phyloP scores from a whole-genome alignment of 2,888 invertebrate genomes.

The Drosophila sordidula region DNA sequence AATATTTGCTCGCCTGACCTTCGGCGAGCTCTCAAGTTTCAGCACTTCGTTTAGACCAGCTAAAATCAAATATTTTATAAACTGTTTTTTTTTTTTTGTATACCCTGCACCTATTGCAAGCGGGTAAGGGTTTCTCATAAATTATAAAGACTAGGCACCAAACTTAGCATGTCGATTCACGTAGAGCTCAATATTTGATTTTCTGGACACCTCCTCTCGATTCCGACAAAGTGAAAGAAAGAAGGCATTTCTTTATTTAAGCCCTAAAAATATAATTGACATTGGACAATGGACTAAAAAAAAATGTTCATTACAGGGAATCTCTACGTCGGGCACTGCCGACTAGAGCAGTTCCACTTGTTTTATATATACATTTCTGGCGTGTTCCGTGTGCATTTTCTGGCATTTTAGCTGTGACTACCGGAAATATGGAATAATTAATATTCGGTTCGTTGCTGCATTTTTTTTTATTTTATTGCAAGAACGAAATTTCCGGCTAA shows the following conservation, averaged over 20 bases:
- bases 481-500: slow-evolving; percentile 73
- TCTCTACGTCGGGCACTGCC: not conserved
- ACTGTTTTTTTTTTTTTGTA: not conserved
- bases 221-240: no score
- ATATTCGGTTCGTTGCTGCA: slow-evolving; percentile 54
- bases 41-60: not conserved
- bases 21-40: not conserved
- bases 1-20: slow-evolving; percentile 14
- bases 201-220: no score
- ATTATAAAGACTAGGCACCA: no score
- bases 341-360: not conserved
- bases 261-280: no score
- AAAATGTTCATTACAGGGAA: not conserved
- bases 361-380: slow-evolving; percentile 3
- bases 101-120: not conserved
- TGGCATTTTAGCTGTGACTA: slow-evolving; percentile 45
- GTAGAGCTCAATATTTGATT: no score
- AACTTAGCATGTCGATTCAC: no score
- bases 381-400: slow-evolving; percentile 29
- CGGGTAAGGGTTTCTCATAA: no score
- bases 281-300: no score
- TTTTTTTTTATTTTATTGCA: slow-evolving; percentile 34
- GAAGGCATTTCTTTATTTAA: no score
- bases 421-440: slow-evolving; percentile 69
- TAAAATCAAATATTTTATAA: slow-evolving; percentile 34